Conservation (phyloP, 2,888 invertebrate species). For the Ochropleura plecta region DNA sequence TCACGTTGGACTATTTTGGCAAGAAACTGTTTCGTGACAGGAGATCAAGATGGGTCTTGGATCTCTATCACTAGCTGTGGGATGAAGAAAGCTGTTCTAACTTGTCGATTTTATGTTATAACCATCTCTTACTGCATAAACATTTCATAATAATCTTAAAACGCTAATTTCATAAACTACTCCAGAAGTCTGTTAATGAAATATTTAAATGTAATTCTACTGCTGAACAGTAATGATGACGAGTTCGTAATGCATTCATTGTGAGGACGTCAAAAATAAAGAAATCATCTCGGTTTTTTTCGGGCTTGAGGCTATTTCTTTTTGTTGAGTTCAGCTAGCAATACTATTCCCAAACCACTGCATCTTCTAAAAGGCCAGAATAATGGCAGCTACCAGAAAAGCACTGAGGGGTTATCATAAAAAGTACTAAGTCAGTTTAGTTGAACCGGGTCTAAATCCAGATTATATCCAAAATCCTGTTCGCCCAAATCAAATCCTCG, state of each 20-base stretch:
- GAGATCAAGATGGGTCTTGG: conserved; percentile 20
- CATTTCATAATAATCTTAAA: neutral
- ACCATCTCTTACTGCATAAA: neutral
- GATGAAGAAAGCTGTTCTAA: neutral
- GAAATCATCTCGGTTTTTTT: too few species aligned
- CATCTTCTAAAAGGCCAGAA: too few species aligned
- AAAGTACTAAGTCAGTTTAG: neutral
- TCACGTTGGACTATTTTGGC: conserved; percentile 35
- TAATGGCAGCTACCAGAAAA: too few species aligned
- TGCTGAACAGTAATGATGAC: neutral
- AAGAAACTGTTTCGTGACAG: conserved; percentile 23
- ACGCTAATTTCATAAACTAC: neutral
- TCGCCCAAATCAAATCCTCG: neutral
- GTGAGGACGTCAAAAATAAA: too few species aligned
- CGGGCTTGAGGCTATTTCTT: too few species aligned
- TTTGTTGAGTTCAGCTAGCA: too few species aligned
- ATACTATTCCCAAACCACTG: too few species aligned
- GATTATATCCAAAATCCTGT: neutral
- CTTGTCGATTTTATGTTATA: neutral
- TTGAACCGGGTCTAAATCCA: neutral
- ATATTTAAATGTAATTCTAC: neutral
- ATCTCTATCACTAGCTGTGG: neutral
- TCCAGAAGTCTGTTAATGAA: neutral
- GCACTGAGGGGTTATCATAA: neutral
- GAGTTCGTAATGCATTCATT: neutral